These are phyloP conservation scores for Stigmatopora nigra DNA, from an alignment of 2,113 vertebrate species.

Conservation along the genomic window DNA sequence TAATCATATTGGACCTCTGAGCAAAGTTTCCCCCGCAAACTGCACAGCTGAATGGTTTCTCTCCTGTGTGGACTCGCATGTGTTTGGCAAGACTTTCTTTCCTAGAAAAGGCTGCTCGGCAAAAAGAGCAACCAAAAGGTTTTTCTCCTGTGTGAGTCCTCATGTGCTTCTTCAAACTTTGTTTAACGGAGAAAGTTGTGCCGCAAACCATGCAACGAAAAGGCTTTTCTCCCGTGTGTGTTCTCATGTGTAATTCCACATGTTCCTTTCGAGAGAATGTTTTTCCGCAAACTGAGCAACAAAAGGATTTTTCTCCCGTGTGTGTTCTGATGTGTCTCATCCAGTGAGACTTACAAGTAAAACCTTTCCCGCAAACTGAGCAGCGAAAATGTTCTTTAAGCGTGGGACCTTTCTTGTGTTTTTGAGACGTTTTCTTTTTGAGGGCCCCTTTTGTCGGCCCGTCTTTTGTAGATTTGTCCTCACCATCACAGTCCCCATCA, in stretches of 20 bases:
- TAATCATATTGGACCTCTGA: neutral
- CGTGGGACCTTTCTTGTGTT: neutral
- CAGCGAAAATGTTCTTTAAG: neutral
- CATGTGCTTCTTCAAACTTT: neutral
- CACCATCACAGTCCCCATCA: neutral
- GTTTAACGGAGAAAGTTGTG: neutral
- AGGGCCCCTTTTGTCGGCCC: neutral
- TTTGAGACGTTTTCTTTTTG: neutral
- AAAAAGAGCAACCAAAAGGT: neutral
- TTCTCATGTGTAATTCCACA: neutral
- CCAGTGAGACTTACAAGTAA: neutral
- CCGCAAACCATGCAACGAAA: neutral
- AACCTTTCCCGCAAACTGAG: neutral
- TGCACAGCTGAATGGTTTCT: neutral
- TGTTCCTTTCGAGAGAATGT: neutral
- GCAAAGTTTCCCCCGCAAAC: neutral
- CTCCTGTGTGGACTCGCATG: conserved; percentile 1
- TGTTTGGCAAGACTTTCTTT: neutral
- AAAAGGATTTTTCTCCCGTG: neutral
- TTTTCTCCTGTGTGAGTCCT: neutral
- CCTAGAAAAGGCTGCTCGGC: neutral
- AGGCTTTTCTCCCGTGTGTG: conserved; percentile 2
- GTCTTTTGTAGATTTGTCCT: neutral
- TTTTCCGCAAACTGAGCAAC: neutral
- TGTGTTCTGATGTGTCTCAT: neutral